phyloP scores from a whole-genome alignment of 2,113 vertebrate genomes.

The Copsychus sechellarum region DNA sequence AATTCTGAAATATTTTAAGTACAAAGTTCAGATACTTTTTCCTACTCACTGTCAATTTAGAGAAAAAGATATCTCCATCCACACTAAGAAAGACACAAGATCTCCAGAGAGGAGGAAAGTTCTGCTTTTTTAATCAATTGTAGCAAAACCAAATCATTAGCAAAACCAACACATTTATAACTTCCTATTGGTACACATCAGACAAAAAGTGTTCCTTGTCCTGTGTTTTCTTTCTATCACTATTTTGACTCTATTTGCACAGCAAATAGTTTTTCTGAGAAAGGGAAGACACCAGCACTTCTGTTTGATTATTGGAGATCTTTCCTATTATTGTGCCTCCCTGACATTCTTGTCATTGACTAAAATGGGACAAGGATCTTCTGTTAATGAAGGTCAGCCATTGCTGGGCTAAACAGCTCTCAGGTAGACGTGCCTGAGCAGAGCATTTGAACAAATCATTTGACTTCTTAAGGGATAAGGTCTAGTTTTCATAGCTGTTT shows the following conservation, averaged over 20 bases:
- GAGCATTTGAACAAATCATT: background rate
- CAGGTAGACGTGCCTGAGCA: background rate
- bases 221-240: background rate
- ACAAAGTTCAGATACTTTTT: background rate
- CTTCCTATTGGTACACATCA: rapidly evolving
- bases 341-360: background rate
- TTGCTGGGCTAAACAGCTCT: background rate
- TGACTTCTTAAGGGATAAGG: background rate
- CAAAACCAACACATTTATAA: background rate
- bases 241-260: background rate
- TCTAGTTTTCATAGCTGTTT: background rate
- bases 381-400: background rate
- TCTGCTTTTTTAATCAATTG: background rate
- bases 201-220: background rate
- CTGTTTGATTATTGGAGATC: background rate
- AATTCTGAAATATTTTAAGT: background rate
- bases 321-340: background rate
- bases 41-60: background rate
- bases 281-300: background rate
- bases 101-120: background rate
- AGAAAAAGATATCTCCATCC: background rate
- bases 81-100: background rate
- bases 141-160: background rate
- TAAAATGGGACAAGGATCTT: background rate
- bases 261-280: background rate